Percentiles rank a stretch among this genome's conserved stretches.
Evolutionary conservation across 2,113 vertebrate species (phyloP).

Genomic region (Phylloscopus trochiloides): DNA sequence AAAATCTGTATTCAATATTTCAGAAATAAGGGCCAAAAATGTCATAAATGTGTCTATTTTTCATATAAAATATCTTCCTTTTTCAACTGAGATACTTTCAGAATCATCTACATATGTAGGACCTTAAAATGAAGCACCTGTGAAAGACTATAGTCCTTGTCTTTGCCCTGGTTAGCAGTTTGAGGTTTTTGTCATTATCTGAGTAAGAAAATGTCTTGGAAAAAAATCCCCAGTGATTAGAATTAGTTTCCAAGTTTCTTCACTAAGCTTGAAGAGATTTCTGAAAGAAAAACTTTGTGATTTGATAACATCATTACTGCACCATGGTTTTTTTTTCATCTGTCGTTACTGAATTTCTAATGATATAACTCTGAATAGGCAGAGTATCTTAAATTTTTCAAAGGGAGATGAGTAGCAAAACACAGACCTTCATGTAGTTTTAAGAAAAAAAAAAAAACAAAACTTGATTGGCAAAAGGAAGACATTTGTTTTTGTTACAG

Average conservation of each 20-base stretch:
- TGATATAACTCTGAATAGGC: constrained; percentile 30
- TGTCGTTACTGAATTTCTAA: constrained; percentile 31
- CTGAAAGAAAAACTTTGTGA: background rate
- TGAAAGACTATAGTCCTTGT: background rate
- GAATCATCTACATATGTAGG: background rate
- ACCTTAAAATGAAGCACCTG: background rate
- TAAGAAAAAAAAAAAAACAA: background rate
- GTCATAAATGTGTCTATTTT: background rate
- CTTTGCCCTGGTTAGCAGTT: background rate
- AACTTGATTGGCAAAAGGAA: background rate
- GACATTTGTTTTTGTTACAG: constrained; percentile 15
- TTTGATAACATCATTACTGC: background rate
- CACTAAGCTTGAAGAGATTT: constrained; percentile 1
- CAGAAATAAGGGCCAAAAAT: background rate
- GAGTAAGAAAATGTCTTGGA: background rate
- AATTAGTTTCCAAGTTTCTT: constrained; percentile 31
- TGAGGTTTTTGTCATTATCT: background rate
- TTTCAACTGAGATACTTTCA: background rate
- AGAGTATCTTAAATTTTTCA: constrained; percentile 2
- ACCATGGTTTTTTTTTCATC: constrained; percentile 10
- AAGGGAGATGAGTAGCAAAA: background rate
- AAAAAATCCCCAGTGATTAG: background rate
- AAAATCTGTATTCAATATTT: background rate
- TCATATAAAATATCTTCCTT: background rate
- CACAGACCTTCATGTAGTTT: background rate